Evolutionary conservation across 2,113 vertebrate species (phyloP), one percentile per base, ranked within the genome.

Genomic region (Synchiropus splendidus): DNA sequence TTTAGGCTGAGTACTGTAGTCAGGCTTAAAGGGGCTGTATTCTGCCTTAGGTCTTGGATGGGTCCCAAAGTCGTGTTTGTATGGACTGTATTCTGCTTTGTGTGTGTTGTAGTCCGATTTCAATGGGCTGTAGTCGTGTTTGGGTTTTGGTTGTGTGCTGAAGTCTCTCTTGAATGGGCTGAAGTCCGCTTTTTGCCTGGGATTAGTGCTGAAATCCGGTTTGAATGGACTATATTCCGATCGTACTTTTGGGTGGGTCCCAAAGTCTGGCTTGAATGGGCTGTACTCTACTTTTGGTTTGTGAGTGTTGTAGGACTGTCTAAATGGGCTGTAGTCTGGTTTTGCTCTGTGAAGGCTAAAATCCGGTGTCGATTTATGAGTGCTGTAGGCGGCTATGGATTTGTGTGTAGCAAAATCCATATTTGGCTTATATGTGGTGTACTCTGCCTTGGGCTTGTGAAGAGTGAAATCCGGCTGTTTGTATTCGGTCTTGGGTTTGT

Each of bases 91-190:
- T 65, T 86, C 79, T 17, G 80, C 74, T 81, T 77, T 83, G 6
- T 70, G 78, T 39, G 78, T 81, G 56, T 49, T 81, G 37, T 81
- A 81, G 65, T 83, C 80, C 54, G 77, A 64, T 68, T 82, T 84
- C 41, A 79, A 75, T 18, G 80, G 76, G 36, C 77, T 86, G 45
- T 78, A 81, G 48, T 86, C 83, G 1, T 57, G 34, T 77, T 70
- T 83, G 18, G 78, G 71, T 31, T 79, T 74, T 0, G 80, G 80
- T 31, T 85, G 79, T 58, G 83, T 83, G 53, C 74, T 71, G 38
- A 73, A 86, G 48, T 81, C 83, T 32, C 61, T 49, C 67, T 82
- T 83, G 67, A 84, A 83, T 2, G 81, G 78, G 49, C 81, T 85
- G 42, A 81, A 82, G 16, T 85, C 80, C 10, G 67, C 11, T 73